Percentiles rank a stretch among this genome's conserved stretches.
Evolutionary conservation across 2,113 vertebrate species (phyloP).

Genomic region (Trachemys scripta): DNA sequence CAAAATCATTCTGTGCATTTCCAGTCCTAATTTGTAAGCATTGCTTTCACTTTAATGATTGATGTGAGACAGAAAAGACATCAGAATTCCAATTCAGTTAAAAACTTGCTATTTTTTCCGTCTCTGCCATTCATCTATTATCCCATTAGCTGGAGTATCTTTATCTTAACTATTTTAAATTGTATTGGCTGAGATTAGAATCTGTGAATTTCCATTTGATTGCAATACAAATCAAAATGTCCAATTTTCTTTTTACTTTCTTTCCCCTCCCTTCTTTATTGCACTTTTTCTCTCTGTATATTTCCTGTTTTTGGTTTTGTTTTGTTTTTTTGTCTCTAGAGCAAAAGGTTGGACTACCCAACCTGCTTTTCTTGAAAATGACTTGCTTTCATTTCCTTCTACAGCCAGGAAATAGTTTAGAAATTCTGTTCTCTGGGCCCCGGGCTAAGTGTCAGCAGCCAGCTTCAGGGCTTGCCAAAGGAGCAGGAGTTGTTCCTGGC

Average conservation of each 20-base stretch:
- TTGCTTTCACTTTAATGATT: conserved; percentile 8
- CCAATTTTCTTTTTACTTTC: background rate
- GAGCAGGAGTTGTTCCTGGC: conserved; percentile 55
- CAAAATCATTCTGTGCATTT: background rate
- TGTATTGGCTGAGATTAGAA: conserved; percentile 39
- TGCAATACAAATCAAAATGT: background rate
- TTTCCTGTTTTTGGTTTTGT: background rate
- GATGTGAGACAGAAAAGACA: conserved; percentile 20
- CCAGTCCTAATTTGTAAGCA: conserved; percentile 22
- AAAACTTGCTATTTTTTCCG: conserved; percentile 31
- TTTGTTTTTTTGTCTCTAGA: background rate
- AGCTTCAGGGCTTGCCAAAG: conserved; percentile 34
- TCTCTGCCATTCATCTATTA: conserved; percentile 38
- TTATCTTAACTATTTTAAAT: conserved; percentile 61
- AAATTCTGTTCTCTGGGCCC: conserved; percentile 42
- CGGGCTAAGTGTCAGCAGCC: conserved; percentile 35
- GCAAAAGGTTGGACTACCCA: conserved; percentile 12
- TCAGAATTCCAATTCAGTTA: conserved; percentile 8
- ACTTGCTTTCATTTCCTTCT: conserved; percentile 60
- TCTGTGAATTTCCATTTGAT: conserved; percentile 20
- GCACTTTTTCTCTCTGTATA: conserved; percentile 6
- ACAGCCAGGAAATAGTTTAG: conserved; percentile 63
- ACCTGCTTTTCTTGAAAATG: conserved; percentile 48
- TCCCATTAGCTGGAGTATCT: background rate
- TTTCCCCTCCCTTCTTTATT: background rate